Percentiles rank a stretch among this genome's conserved stretches.
Conservation (phyloP, 1,140 invertebrate genomes). For the Scaptomyza pallida region DNA sequence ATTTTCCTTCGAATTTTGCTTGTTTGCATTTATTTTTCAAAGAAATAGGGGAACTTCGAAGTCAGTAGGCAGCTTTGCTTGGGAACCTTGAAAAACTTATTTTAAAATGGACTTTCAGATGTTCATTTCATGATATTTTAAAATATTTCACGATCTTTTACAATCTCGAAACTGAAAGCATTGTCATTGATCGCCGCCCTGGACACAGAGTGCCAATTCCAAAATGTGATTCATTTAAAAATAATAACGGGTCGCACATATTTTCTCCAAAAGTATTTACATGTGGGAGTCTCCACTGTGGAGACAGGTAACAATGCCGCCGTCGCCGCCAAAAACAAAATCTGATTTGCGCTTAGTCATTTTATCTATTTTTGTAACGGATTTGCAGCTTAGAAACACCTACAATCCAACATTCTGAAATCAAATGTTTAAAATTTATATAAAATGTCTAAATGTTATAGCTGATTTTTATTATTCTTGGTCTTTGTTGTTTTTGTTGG, state of each 20-base stretch:
- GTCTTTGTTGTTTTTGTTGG: slow-evolving; percentile 47
- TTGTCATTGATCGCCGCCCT: slow-evolving; percentile 9
- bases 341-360: slow-evolving; percentile 63
- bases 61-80: too few species aligned
- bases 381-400: slow-evolving; percentile 73
- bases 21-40: slow-evolving; percentile 18
- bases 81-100: too few species aligned
- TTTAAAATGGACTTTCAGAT: too few species aligned
- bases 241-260: slow-evolving; percentile 26
- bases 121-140: not conserved
- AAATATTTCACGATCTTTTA: not conserved
- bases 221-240: slow-evolving; percentile 20
- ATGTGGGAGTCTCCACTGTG: slow-evolving; percentile 51
- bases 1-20: slow-evolving; percentile 23
- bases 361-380: slow-evolving; percentile 63
- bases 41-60: too few species aligned
- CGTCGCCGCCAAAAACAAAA: slow-evolving; percentile 7
- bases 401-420: slow-evolving; percentile 39
- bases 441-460: slow-evolving; percentile 33
- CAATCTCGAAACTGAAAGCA: not conserved
- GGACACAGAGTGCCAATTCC: slow-evolving; percentile 3
- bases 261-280: slow-evolving; percentile 63
- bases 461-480: slow-evolving; percentile 21
- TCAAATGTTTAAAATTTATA: slow-evolving; percentile 10
- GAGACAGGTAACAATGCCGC: slow-evolving; percentile 44